These are phyloP conservation scores for Tiliacea citrago DNA, from an alignment of 2,888 invertebrate genomes.

Conservation along the genomic window DNA sequence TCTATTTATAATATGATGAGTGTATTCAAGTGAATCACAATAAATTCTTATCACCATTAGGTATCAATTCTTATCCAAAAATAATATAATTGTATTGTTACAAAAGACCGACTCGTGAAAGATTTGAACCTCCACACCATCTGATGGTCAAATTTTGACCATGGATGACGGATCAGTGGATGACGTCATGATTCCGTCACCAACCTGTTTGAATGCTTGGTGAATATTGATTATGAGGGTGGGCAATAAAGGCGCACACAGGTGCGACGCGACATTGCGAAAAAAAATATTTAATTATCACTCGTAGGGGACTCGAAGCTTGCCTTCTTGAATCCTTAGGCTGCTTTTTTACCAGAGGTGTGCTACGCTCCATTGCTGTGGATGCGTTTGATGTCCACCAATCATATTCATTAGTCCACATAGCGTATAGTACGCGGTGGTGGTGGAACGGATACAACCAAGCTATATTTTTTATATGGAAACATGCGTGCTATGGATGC, in stretches of 20 bases:
- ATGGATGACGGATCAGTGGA: too few species aligned
- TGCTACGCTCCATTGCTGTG: too few species aligned
- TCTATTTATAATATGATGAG: too few species aligned
- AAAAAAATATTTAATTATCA: neutral
- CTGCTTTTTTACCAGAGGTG: too few species aligned
- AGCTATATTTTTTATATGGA: too few species aligned
- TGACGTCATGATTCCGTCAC: slow-evolving; percentile 21
- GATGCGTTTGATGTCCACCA: too few species aligned
- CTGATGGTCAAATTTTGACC: slow-evolving; percentile 14
- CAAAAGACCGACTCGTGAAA: slow-evolving; percentile 28
- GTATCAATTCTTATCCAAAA: neutral
- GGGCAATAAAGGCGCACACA: too few species aligned
- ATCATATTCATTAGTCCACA: too few species aligned
- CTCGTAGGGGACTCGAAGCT: neutral
- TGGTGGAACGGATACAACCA: too few species aligned
- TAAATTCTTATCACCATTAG: neutral
- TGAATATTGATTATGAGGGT: neutral
- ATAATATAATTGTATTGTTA: neutral
- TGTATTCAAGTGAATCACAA: neutral
- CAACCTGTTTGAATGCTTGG: neutral
- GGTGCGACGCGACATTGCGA: neutral
- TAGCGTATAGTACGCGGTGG: too few species aligned
- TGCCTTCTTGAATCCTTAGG: too few species aligned
- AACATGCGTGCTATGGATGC: too few species aligned
- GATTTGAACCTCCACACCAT: slow-evolving; percentile 37